Evolutionary conservation across 2,888 invertebrate genomes (phyloP), one percentile per base, ranked within the genome.

Genomic region (Cerceris rybyensis): DNA sequence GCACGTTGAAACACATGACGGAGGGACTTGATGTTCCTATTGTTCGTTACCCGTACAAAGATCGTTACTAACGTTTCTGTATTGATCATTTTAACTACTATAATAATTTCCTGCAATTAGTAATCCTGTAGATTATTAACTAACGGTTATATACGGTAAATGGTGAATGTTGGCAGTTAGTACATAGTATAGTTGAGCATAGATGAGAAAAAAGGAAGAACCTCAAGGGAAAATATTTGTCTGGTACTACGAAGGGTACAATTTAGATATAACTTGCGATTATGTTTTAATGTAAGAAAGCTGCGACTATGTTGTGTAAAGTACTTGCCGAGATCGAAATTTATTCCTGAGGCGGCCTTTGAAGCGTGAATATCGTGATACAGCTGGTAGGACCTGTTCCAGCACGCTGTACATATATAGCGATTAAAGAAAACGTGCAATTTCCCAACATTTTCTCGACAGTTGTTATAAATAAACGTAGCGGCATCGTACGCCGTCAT

Each of bases 311-410:
- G 46, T 46, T 11, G 14, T 13, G 52, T 1, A 7, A 7, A 7
- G n/a, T 52, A 14, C 14, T n/a, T 13, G 7, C 7, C 7, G 5
- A n/a, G 13, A 59, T 59, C 42, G n/a, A n/a, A 16, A 59, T 59
- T 59, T 42, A 59, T 52, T 41, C 4, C 42, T 16, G 41, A 41
- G 14, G 6, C 49, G 61, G 11, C 54, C 42, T 42, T 65, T 42
- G 16, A 43, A 42, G 65, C 55, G 41, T 65, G 54, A 65, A 54
- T 43, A 64, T 50, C 64, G n/a, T 6, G n/a, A 9, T 16, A 4
- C 2, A 43, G 54, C 65, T 42, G 41, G 65, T 14, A 54, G 65
- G 54, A 65, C 65, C 65, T 43, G 65, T 65, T 65, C 14, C 9
- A 11, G 42, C 14, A 4, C 14, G 39, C 13, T 4, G 16, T 50